Base-by-base conservation (phyloP, 2,797 vertebrate species). In the Apogon hyalosoma region DNA sequence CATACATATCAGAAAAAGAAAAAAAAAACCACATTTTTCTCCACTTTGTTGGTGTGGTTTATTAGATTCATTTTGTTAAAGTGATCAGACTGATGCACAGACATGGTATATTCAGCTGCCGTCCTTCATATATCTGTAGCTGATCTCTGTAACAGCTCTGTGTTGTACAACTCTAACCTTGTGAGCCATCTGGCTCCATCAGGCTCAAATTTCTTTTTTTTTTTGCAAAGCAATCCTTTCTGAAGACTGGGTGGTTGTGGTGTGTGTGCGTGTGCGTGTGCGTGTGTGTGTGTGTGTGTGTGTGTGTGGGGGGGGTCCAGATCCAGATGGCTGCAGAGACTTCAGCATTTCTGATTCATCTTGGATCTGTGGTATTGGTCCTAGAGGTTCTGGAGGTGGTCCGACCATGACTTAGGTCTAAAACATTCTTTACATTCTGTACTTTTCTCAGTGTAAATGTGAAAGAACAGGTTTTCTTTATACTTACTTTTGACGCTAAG, bases 1-100 rank as follows among this genome's bases (percentile, higher is more conserved):
- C 83, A 88, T 88, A 87, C 85, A 88, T 90, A 90, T 90, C 87
- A 86, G 84, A 52, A 78, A 63, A 56, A 19, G 54, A 53, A 61
- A 60, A 75, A 78, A 73, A 69, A 82, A 64, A 51, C n/a, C 15
- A 42, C 5, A 53, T 60, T 80, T 80, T 70, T 12, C 50, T 83
- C 62, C 42, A 70, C 79, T 80, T 81, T 74, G 33, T 19, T 69
- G 33, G 66, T 51, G 63, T 7, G 15, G 67, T 82, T 86, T 90
- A 86, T 84, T 85, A 86, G 77, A 82, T 67, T 86, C 49, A 63
- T 71, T 77, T 69, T 66, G 69, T 75, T 59, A 48, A 46, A 74
- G 57, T 46, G 50, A 77, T 84, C 67, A 74, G 48, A 75, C 68
- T 82, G 16, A 1, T 42, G 10, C 46, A 59, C 49, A 66, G 59